A percentile compares a stretch with the other conserved stretches of the same genome.
These are phyloP conservation scores for Apis cerana DNA, from an alignment of 1,140 invertebrate genomes.

Conservation along the genomic window DNA sequence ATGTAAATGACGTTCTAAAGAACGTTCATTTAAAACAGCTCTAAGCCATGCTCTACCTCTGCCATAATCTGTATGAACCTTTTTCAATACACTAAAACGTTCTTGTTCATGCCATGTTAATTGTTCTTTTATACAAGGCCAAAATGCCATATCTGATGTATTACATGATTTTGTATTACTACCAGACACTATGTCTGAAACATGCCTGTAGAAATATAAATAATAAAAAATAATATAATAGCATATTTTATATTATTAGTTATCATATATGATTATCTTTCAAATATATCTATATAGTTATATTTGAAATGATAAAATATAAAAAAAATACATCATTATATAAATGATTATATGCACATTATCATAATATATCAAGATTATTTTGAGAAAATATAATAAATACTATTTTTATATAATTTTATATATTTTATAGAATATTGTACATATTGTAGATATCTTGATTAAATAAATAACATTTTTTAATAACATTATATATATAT, in stretches of 20 bases:
- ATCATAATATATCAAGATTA: slow-evolving; percentile 2
- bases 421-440: too few species aligned
- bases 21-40: slow-evolving; percentile 93
- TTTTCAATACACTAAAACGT: slow-evolving; percentile 89
- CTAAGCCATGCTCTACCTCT: slow-evolving; percentile 93
- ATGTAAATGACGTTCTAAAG: slow-evolving; percentile 92
- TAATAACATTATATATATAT: neutral
- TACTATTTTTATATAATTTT: neutral
- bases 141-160: slow-evolving; percentile 81
- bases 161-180: slow-evolving; percentile 61
- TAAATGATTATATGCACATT: neutral
- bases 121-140: slow-evolving; percentile 87
- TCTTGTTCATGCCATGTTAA: slow-evolving; percentile 94
- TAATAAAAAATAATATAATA: neutral
- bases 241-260: neutral
- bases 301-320: slow-evolving; percentile 26
- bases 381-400: neutral
- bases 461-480: neutral
- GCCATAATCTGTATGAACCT: slow-evolving; percentile 90
- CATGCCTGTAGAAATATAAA: slow-evolving; percentile 79
- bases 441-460: neutral
- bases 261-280: neutral
- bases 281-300: neutral
- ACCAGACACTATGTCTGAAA: slow-evolving; percentile 83
- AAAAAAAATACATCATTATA: slow-evolving; percentile 5